phyloP scores from a whole-genome alignment of 1,140 invertebrate genomes.

The Saccostrea cuccullata region DNA sequence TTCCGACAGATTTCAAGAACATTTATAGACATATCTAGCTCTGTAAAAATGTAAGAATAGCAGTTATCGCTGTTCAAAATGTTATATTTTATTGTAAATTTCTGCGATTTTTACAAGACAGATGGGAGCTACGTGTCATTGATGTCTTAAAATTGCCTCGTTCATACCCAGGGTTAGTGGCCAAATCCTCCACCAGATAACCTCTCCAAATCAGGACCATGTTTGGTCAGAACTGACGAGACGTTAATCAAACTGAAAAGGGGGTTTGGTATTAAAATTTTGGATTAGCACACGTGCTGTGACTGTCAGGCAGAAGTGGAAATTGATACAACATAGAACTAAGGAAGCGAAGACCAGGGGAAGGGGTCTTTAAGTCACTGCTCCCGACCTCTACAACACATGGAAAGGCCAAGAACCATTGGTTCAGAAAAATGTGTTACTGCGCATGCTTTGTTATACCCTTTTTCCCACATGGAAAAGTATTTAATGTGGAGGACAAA shows the following conservation, averaged over 20 bases:
- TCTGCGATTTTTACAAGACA: not conserved
- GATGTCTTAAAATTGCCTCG: not conserved
- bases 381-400: not conserved
- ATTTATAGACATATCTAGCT: not conserved
- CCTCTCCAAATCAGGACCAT: not conserved
- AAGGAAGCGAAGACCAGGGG: not conserved
- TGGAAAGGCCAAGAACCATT: not conserved
- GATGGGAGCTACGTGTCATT: not conserved
- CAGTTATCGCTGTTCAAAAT: not conserved
- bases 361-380: not conserved
- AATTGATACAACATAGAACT: conserved; percentile 21
- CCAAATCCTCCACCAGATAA: not conserved
- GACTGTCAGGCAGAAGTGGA: not conserved
- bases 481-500: not conserved
- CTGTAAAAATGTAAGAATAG: not conserved
- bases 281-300: not conserved
- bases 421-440: not conserved
- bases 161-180: not conserved
- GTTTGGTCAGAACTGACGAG: conserved; percentile 9
- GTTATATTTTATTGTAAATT: not conserved
- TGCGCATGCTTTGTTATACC: not conserved
- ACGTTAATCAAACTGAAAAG: not conserved
- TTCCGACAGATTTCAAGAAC: not conserved
- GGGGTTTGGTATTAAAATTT: not conserved
- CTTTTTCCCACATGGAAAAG: too few species aligned